Base-by-base conservation (phyloP, 1,140 invertebrate species). In the Drosophila kepulauana region DNA sequence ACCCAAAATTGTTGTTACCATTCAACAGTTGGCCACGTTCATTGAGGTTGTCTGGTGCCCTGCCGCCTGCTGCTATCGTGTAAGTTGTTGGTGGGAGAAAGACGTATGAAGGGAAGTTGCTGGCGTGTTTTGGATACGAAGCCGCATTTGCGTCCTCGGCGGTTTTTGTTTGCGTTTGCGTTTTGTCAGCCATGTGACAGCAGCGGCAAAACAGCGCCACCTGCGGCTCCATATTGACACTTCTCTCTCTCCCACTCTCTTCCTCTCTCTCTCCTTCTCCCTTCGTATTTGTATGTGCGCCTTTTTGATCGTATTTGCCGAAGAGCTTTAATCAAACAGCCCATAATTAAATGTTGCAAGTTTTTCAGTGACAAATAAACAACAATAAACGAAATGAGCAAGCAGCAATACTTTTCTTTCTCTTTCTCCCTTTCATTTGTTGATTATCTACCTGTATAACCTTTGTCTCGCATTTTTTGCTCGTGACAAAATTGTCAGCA, bases 201-300 rank as follows among this genome's bases (percentile, higher is more conserved):
- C 82, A 61, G 72, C 76, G 68, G 87, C 82, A 86, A 86, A 25
- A 79, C 78, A 67, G 68, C 76, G 68, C 76, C 82, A 86, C 84
- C 79, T 86, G 82, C 84, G 82, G 82, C 82, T 79, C 66, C 79
- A 82, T 87, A 86, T 86, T 86, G 82, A 87, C 82, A 86, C 82
- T 82, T 71, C 56, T 74, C 30, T 54, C 6, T 57, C 11, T 66
- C 20, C 0, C 20, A 25, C 20, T 25, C 20, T 25, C 3, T 25
- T 25, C 20, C 2, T 56, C 7, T 56, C 3, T 30, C 5, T 43
- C 10, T 46, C 3, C 33, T 28, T 57, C 15, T 35, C 6, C 41
- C 1, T 30, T 28, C 15, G 3, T 48, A 0, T 45, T 4, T 79
- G 38, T 69, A 11, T 48, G 45, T 51, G 8, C 67, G n/a, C 38